Base-by-base conservation (phyloP, 2,888 invertebrate genomes). In the Arge pagana region DNA sequence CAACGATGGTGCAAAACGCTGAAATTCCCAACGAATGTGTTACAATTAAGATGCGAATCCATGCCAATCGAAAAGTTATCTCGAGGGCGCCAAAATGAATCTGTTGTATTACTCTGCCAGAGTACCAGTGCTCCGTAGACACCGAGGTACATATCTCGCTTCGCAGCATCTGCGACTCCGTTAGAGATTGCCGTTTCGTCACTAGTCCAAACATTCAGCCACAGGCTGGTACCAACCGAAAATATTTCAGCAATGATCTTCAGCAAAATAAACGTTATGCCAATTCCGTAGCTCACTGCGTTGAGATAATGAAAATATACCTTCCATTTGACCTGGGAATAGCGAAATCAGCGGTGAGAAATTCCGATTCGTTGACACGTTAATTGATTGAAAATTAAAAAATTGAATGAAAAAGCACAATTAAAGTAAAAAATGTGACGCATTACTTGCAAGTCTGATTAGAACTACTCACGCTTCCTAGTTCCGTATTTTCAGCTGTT, bases 291-390 rank as follows among this genome's bases (percentile, higher is more conserved):
- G 31, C 96, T 94, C 58, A 95, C 89, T 40, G 92, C 89, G 76
- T 84, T 84, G 60, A 95, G 80, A 74, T 97, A 98, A 74, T 93
- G 89, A 64, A 89, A 84, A 79, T 96, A 96, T 0, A 97, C 95
- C 53, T 81, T 79, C 82, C 88, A 86, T 77, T 93, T 92, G 2
- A 98, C 93, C 88, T 88, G 72, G 3, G 67, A 67, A 58, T 31
- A n/a, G n/a, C n/a, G n/a, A n/a, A n/a, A n/a, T n/a, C n/a, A n/a
- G n/a, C n/a, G n/a, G n/a, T n/a, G n/a, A n/a, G n/a, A n/a, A n/a
- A n/a, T 16, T 11, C 6, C 7, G 10, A 19, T 40, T 24, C 8
- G 5, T 24, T 13, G 8, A 37, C 18, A 13, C 18, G 18, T 21
- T 11, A 1, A 33, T 18, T 28, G 21, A 10, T 10, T 15, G 8